phyloP scores from a whole-genome alignment of 2,113 vertebrate species.

The Physeter macrocephalus region DNA sequence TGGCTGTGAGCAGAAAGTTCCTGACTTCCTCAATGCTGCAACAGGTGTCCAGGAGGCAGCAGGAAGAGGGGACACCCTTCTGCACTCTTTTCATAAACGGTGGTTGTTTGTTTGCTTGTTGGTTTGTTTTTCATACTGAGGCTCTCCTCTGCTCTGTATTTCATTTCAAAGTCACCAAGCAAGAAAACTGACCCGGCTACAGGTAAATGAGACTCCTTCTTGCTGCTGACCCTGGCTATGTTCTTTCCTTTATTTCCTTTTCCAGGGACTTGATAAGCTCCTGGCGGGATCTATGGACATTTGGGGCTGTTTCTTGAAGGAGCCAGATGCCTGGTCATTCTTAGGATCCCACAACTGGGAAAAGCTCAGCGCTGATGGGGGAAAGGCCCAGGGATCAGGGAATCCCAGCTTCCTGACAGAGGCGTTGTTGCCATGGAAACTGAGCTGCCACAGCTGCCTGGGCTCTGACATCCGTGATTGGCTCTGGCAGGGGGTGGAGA shows the following conservation, averaged over 20 bases:
- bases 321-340: not conserved
- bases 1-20: not conserved
- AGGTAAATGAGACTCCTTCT: not conserved
- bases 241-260: not conserved
- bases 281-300: not conserved
- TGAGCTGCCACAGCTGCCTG: not conserved
- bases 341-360: not conserved
- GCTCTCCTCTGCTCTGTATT: not conserved
- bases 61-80: not conserved
- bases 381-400: not conserved
- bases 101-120: not conserved
- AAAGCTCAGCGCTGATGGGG: not conserved
- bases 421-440: not conserved
- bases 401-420: not conserved
- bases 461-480: not conserved
- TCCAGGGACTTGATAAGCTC: not conserved
- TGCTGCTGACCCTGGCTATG: not conserved
- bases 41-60: not conserved
- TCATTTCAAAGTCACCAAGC: not conserved
- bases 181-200: not conserved
- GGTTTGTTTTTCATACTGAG: not conserved
- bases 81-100: not conserved
- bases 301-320: not conserved
- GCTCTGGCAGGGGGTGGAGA: constrained; percentile 10
- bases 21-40: not conserved